Base-by-base conservation (phyloP, 1,140 invertebrate genomes). In the Probaryconus sp. region DNA sequence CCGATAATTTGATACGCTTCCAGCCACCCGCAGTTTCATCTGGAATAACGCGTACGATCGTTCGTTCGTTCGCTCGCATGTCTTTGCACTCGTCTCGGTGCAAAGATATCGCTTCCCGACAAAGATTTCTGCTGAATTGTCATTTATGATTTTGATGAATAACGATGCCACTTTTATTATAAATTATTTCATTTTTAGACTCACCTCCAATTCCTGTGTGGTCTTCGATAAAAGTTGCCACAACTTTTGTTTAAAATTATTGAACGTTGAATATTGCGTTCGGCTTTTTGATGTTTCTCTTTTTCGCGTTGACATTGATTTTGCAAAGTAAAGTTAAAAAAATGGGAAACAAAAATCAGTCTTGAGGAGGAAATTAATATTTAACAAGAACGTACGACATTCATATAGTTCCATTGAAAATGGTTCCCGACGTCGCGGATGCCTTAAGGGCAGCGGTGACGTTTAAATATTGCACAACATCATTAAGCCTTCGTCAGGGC, bases 1-100 rank as follows among this genome's bases (percentile, higher is more conserved):
- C 75, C 81, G 78, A 85, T 84, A 84, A 83, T 84, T 85, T 79
- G 69, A 83, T 81, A 83, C 76, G 79, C 79, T 77, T 76, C 68
- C 73, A 77, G 35, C 67, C 75, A 65, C 79, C 77, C 79, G 77
- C 72, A 70, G 70, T 56, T 76, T 64, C 72, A 50, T 75, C 70
- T 60, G 26, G 43, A 71, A 45, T 72, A 65, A 45, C 51, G 69
- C 48, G 45, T 21, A 45, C 20, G 14, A 35, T 58, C 58, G n/a
- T 37, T 6, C 30, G n/a, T 45, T 18, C 30, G 33, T 18, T 45
- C 26, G 5, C 21, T 61, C 33, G 21, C 21, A 11, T n/a, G 51
- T 21, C 37, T 21, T 40, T 10, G 26, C 5, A 13, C 9, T 10
- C 42, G 40, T 51, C 20, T 11, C 56, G 21, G 58, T 21, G 18